Evolutionary conservation across 2,113 vertebrate species (phyloP), one percentile per base, ranked within the genome.

Genomic region (Thalassoma bifasciatum): DNA sequence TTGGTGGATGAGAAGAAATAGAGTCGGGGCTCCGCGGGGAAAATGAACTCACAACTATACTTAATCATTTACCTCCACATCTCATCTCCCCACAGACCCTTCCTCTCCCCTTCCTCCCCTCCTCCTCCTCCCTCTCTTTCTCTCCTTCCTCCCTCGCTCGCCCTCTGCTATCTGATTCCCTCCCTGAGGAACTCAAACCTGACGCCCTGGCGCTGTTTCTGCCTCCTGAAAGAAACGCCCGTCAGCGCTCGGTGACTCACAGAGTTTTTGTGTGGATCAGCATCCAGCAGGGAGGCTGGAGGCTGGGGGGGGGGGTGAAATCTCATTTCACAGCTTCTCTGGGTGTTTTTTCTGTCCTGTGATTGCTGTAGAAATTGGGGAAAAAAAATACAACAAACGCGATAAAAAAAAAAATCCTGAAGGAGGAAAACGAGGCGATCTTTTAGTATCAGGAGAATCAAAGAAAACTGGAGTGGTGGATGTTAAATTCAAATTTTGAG

Each of bases 1-100:
- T 73, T 70, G 64, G 75, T 46, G 26, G 61, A 66, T 40, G 53
- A 54, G 56, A 70, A 82, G 83, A 82, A 76, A 86, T 76, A 75
- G 75, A 82, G 72, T 23, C 23, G 8, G 1, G 22, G 26, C 69
- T 85, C 71, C 50, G 17, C 79, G 9, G 72, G 79, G 83, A 68
- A 80, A 83, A 86, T 80, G 65, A 83, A 77, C 76, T 86, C 76
- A 63, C 76, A 74, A 46, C 77, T 73, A 74, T 74, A 79, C 68
- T 79, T 82, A 56, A 83, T 86, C 80, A 80, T 80, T 63, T 53
- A 63, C 76, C 76, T 69, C 63, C 65, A 34, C 64, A 49, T 49
- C 24, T 52, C 16, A 51, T 11, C 67, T 26, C 42, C 23, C 61
- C 38, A 30, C 23, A 9, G 23, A 36, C 38, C 19, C 12, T 9